These are phyloP conservation scores for Sinocyclocheilus anophthalmus DNA, from an alignment of 2,113 vertebrate species.

Conservation along the genomic window DNA sequence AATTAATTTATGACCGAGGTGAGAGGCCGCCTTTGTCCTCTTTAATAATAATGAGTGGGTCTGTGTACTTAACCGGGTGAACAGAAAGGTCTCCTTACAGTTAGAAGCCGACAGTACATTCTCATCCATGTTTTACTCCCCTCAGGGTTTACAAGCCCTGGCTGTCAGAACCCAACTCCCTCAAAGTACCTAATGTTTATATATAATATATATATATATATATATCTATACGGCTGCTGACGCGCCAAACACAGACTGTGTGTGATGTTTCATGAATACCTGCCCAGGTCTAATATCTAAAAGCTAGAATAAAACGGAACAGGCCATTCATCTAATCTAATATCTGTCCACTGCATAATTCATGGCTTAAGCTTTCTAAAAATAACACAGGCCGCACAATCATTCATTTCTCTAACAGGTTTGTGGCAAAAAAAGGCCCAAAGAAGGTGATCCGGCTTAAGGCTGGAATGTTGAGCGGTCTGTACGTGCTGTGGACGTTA, in stretches of 20 bases:
- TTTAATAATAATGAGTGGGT: too few relatives aligned
- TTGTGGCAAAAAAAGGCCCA: conserved; percentile 7
- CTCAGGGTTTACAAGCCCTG: too few relatives aligned
- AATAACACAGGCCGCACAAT: conserved; percentile 23
- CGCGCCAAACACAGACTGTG: background rate
- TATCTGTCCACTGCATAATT: conserved; percentile 36
- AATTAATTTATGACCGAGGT: too few relatives aligned
- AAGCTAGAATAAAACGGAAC: background rate
- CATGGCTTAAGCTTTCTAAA: conserved; percentile 24
- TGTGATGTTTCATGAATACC: background rate
- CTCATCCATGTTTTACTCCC: too few relatives aligned
- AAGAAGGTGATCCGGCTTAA: conserved; percentile 14
- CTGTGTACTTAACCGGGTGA: too few relatives aligned
- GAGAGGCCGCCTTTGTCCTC: too few relatives aligned
- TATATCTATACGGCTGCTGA: too few relatives aligned
- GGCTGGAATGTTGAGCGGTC: background rate
- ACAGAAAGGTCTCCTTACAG: too few relatives aligned
- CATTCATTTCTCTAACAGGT: conserved; percentile 1
- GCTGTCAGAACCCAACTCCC: too few relatives aligned
- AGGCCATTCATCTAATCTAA: conserved; percentile 21
- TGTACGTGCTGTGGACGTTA: background rate
- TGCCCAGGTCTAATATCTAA: conserved; percentile 15
- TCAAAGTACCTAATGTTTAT: background rate
- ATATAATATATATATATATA: background rate
- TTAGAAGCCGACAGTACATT: too few relatives aligned